phyloP scores from a whole-genome alignment of 1,140 invertebrate genomes.

The Temnothorax curvispinosus region DNA sequence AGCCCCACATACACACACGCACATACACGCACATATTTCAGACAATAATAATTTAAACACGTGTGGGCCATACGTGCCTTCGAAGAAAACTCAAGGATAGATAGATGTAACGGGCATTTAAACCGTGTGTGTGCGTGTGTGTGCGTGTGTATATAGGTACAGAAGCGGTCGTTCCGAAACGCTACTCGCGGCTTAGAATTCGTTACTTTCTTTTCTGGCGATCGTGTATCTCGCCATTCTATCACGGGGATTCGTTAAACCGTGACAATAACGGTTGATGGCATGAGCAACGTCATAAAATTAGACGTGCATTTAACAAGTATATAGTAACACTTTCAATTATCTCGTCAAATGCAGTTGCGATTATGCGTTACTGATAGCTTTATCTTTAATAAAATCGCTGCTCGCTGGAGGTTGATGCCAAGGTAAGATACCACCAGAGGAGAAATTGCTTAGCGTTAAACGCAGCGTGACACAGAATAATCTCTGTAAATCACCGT shows the following conservation, averaged over 20 bases:
- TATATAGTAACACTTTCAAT: neutral
- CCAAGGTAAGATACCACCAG: neutral
- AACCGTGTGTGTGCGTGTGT: no score
- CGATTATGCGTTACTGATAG: constrained; percentile 19
- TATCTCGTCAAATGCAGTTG: constrained; percentile 15
- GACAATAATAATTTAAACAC: no score
- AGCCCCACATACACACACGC: constrained; percentile 9
- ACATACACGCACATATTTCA: neutral
- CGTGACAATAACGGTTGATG: constrained; percentile 48
- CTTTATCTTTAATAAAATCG: constrained; percentile 24
- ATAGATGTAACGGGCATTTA: no score
- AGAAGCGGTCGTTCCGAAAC: constrained; percentile 33
- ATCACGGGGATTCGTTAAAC: constrained; percentile 67
- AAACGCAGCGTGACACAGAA: constrained; percentile 16
- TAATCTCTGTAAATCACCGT: constrained; percentile 18
- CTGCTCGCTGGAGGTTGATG: neutral
- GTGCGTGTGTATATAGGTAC: constrained; percentile 50
- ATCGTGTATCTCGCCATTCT: constrained; percentile 43
- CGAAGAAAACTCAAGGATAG: no score
- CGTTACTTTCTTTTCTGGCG: constrained; percentile 59
- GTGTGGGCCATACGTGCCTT: no score
- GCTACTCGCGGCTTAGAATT: constrained; percentile 66
- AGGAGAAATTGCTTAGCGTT: constrained; percentile 16
- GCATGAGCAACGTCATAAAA: neutral
- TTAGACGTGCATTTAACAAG: neutral